A percentile compares a stretch with the other conserved stretches of the same genome.
Conservation (phyloP, 2,888 invertebrate species). For the Diaprepes abbreviatus region DNA sequence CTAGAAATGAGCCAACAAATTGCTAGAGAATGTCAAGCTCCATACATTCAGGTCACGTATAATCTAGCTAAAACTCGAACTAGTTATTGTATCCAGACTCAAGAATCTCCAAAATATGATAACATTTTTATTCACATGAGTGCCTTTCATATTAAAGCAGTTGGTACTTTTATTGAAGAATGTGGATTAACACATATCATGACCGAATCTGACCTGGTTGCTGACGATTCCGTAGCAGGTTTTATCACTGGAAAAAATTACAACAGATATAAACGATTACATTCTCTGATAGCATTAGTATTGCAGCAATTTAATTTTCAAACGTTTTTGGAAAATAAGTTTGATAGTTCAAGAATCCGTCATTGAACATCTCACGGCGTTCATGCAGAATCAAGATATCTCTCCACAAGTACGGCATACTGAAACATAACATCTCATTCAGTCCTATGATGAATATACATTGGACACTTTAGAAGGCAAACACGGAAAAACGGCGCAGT, state of each 20-base stretch:
- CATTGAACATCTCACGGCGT: constrained; percentile 26
- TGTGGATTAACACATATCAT: constrained; percentile 36
- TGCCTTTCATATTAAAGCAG: constrained; percentile 56
- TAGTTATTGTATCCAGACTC: constrained; percentile 52
- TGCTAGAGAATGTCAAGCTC: constrained; percentile 51
- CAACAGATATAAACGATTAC: constrained; percentile 38
- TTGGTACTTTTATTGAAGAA: constrained; percentile 22
- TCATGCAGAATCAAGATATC: constrained; percentile 46
- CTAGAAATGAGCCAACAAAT: constrained; percentile 51
- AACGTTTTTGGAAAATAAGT: neutral
- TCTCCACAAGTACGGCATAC: neutral
- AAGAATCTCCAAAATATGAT: constrained; percentile 29
- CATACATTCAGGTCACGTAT: constrained; percentile 53
- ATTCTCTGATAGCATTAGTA: constrained; percentile 3
- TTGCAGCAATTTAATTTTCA: constrained; percentile 34
- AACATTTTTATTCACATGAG: constrained; percentile 56
- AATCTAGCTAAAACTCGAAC: constrained; percentile 54
- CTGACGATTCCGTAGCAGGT: constrained; percentile 51
- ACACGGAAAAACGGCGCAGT: constrained; percentile 46
- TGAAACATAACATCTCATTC: neutral
- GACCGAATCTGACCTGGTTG: constrained; percentile 46
- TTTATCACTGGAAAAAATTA: constrained; percentile 52
- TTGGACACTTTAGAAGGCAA: constrained; percentile 42
- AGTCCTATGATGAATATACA: neutral
- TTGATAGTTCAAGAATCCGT: neutral